These are phyloP conservation scores for Poicephalus meyeri DNA, from an alignment of 2,113 vertebrate genomes.

Conservation along the genomic window DNA sequence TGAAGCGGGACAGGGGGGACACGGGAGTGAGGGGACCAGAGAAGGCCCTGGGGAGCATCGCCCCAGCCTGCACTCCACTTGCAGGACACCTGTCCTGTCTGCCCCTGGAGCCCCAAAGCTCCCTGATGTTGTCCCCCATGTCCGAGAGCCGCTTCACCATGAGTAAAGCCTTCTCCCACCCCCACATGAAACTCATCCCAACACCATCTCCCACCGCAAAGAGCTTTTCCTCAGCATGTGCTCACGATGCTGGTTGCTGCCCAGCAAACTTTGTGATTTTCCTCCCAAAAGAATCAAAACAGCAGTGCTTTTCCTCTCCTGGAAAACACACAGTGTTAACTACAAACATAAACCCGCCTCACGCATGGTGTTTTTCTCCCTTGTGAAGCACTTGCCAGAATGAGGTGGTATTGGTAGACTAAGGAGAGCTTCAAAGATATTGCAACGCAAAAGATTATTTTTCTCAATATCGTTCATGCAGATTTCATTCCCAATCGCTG, in stretches of 20 bases:
- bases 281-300: neutral
- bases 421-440: neutral
- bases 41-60: neutral
- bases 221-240: neutral
- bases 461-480: neutral
- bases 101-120: neutral
- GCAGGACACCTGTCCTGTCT: rapidly evolving
- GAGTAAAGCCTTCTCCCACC: neutral
- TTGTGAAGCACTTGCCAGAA: neutral
- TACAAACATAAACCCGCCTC: neutral
- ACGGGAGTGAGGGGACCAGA: too few species aligned
- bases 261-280: neutral
- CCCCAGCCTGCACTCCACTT: neutral
- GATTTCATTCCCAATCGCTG: neutral
- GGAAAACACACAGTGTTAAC: neutral
- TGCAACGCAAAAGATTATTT: conserved; percentile 7
- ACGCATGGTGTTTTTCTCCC: neutral
- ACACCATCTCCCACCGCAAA: neutral
- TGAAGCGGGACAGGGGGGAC: neutral
- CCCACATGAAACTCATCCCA: neutral
- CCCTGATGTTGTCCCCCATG: rapidly evolving
- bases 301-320: neutral
- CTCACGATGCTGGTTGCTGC: rapidly evolving
- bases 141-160: rapidly evolving
- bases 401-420: neutral